phyloP scores from a whole-genome alignment of 2,113 vertebrate genomes.

The Chloroceryle aenea region DNA sequence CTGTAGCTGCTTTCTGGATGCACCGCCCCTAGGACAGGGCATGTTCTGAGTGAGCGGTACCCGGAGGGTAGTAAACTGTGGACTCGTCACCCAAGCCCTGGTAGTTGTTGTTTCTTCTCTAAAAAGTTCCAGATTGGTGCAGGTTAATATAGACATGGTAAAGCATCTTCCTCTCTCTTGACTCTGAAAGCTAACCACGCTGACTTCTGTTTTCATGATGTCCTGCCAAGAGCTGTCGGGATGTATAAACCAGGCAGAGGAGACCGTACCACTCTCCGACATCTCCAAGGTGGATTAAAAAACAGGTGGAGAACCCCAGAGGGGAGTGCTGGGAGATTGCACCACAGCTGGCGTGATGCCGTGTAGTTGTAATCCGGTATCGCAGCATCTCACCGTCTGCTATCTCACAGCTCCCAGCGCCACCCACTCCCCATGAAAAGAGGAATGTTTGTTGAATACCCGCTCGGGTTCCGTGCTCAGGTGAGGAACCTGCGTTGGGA shows the following conservation, averaged over 20 bases:
- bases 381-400: not conserved
- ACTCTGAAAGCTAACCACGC: fast-evolving
- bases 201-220: not conserved
- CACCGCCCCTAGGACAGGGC: fast-evolving
- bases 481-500: fast-evolving
- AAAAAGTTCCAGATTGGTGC: fast-evolving
- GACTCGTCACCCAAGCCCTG: fast-evolving
- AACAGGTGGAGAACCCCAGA: not conserved
- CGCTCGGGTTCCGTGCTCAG: too few species aligned
- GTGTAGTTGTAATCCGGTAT: fast-evolving
- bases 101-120: not conserved
- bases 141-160: fast-evolving
- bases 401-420: fast-evolving
- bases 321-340: fast-evolving
- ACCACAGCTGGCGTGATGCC: fast-evolving
- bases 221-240: not conserved
- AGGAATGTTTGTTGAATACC: fast-evolving
- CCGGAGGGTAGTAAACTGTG: fast-evolving
- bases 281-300: not conserved
- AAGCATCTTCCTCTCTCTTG: not conserved
- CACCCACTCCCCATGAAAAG: not conserved
- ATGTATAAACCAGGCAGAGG: not conserved
- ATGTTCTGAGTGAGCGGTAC: fast-evolving
- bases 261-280: fast-evolving
- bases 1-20: fast-evolving